Evolutionary conservation across 2,888 invertebrate genomes (phyloP).

Genomic region (Autographa pulchrina): DNA sequence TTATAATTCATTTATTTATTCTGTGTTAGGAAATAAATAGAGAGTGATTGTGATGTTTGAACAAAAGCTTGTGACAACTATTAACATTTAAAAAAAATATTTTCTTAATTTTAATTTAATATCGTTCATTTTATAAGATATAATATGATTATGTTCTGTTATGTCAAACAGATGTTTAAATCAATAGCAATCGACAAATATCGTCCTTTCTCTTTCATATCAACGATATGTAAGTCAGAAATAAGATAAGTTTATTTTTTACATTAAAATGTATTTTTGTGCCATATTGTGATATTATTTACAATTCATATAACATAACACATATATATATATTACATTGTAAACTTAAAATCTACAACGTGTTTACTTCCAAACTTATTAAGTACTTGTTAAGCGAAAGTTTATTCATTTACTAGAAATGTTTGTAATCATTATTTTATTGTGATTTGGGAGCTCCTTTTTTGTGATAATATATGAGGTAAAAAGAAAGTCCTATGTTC

Average conservation of each 20-base stretch:
- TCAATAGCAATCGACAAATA: not conserved
- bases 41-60: no score
- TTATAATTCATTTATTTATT: no score
- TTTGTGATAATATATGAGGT: not conserved
- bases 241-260: not conserved
- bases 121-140: no score
- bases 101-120: no score
- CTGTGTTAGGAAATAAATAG: no score
- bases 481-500: no score
- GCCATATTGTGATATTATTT: no score
- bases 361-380: not conserved
- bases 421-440: not conserved
- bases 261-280: not conserved
- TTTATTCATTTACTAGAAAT: not conserved
- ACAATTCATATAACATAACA: no score
- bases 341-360: not conserved
- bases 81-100: no score
- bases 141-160: no score
- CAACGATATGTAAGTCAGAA: not conserved
- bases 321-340: no score
- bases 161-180: not conserved
- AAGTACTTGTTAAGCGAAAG: not conserved
- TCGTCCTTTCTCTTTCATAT: not conserved
- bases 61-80: no score
- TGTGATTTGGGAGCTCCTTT: not conserved